Conservation (phyloP, 2,888 invertebrate genomes). For the Ypsolopha sequella region DNA sequence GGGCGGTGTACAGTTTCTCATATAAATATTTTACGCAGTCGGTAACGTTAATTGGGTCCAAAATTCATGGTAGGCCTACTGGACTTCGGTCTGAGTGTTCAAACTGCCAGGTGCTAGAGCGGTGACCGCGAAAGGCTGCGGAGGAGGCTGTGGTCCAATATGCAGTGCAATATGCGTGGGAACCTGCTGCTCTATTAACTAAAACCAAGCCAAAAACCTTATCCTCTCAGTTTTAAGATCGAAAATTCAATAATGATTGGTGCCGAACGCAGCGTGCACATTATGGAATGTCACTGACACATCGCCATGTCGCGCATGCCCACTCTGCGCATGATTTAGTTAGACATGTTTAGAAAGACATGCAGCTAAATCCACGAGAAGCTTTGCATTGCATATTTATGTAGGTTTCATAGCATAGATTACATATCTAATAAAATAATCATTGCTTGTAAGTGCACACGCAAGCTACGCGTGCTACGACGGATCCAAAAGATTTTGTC, state of each 20-base stretch:
- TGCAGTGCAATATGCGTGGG: slow-evolving; percentile 40
- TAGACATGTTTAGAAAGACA: background rate
- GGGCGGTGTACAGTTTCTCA: no score
- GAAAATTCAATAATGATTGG: no score
- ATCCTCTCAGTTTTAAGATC: no score
- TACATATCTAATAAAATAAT: no score
- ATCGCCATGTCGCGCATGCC: background rate
- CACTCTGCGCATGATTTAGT: background rate
- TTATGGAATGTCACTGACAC: slow-evolving; percentile 1
- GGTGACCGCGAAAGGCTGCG: slow-evolving; percentile 15
- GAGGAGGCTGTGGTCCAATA: slow-evolving; percentile 31
- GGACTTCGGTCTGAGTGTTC: background rate
- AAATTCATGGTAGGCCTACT: no score
- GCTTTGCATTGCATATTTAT: no score
- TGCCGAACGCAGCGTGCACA: background rate
- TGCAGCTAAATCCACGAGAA: background rate
- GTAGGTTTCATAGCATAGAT: no score
- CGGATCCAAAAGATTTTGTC: no score
- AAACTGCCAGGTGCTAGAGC: slow-evolving; percentile 14
- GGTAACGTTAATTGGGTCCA: no score
- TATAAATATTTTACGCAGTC: no score
- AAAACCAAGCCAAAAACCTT: slow-evolving; percentile 4
- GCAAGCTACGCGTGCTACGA: no score
- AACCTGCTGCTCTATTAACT: slow-evolving; percentile 34
- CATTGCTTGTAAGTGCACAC: no score